phyloP scores from a whole-genome alignment of 2,797 vertebrate species.

The Arctocebus calabarensis region DNA sequence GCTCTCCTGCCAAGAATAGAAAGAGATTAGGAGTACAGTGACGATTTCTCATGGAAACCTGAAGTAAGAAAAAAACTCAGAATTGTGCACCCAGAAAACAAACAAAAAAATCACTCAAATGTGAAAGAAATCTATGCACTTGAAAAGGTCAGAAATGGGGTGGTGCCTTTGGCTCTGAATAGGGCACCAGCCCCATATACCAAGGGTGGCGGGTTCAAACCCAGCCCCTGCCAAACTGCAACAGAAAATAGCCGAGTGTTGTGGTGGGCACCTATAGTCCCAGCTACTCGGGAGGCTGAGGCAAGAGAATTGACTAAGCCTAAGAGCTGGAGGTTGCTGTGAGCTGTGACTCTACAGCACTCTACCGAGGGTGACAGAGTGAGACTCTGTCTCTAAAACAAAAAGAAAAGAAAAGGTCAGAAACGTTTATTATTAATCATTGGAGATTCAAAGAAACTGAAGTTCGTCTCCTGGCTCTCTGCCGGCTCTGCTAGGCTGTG shows the following conservation, averaged over 20 bases:
- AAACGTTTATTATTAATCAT: not conserved
- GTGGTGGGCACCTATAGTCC: no score
- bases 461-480: not conserved
- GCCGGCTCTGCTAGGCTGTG: not conserved
- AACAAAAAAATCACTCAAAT: not conserved
- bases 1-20: not conserved
- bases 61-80: slow-evolving; percentile 27
- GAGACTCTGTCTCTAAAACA: no score
- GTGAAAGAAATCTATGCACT: not conserved
- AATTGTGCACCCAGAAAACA: not conserved
- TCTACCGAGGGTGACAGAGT: no score
- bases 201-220: no score
- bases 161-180: no score
- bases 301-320: no score
- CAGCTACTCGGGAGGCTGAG: no score
- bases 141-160: slow-evolving; percentile 1
- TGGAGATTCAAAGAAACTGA: not conserved
- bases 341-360: no score
- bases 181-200: no score
- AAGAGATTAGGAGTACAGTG: slow-evolving; percentile 54
- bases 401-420: not conserved
- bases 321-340: no score
- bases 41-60: slow-evolving; percentile 13
- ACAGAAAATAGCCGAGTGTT: no score
- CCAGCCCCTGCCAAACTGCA: no score